phyloP scores from a whole-genome alignment of 2,888 invertebrate species.

The Agrotis exclamationis region DNA sequence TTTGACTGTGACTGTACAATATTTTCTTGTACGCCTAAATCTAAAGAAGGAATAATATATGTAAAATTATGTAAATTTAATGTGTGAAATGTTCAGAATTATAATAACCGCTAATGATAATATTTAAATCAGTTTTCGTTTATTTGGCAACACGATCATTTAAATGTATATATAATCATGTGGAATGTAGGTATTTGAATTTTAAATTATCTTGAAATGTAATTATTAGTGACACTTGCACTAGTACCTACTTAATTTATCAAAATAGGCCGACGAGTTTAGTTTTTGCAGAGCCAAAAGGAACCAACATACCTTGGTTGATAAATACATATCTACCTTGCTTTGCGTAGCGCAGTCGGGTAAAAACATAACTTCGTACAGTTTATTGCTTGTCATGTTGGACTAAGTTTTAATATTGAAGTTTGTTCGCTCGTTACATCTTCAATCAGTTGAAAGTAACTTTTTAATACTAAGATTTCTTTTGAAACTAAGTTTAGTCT shows the following conservation, averaged over 20 bases:
- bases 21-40: conserved; percentile 1
- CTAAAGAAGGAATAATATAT: neutral
- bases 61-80: conserved; percentile 15
- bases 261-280: too few species aligned
- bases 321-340: too few species aligned
- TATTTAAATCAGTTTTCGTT: conserved; percentile 12
- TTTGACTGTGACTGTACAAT: too few species aligned
- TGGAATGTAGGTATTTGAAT: neutral
- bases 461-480: conserved; percentile 13
- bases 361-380: neutral
- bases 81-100: conserved; percentile 12
- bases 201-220: too few species aligned
- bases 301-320: too few species aligned
- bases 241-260: too few species aligned
- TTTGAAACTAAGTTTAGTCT: conserved; percentile 15
- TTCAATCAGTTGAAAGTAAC: conserved; percentile 17
- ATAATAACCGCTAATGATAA: conserved; percentile 18
- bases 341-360: too few species aligned
- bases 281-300: too few species aligned
- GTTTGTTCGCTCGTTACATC: conserved; percentile 10
- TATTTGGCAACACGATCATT: conserved; percentile 3
- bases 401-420: conserved; percentile 32
- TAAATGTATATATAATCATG: neutral
- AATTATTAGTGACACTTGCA: too few species aligned
- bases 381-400: neutral